A percentile compares a stretch with the other conserved stretches of the same genome.
phyloP scores from a whole-genome alignment of 1,140 invertebrate genomes.

The Atopsyche davidsoni region DNA sequence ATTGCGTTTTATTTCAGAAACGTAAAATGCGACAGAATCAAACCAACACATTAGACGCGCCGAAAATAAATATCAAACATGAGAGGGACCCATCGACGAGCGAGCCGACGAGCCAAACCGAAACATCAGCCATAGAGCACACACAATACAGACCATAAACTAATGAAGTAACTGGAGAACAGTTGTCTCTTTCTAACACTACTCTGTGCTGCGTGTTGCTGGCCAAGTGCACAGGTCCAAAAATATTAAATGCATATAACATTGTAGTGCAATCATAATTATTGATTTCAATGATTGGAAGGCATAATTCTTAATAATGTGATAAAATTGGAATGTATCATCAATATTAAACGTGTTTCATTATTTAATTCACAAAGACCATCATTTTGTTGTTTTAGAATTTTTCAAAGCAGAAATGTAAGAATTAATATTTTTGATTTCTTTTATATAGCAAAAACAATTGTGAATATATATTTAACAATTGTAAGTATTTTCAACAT shows the following conservation, averaged over 20 bases:
- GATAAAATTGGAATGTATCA: no score
- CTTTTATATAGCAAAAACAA: no score
- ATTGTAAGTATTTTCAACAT: background rate
- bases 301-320: no score
- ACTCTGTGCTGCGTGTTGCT: constrained; percentile 1
- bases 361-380: no score
- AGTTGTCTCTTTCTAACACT: background rate
- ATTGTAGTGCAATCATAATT: no score
- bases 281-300: no score
- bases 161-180: background rate
- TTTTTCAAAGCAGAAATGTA: background rate
- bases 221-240: constrained; percentile 3
- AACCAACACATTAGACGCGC: constrained; percentile 6
- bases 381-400: no score
- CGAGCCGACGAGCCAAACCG: background rate
- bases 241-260: no score
- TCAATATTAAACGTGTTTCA: no score
- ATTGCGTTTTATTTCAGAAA: constrained; percentile 12
- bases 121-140: no score
- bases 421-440: background rate
- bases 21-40: background rate
- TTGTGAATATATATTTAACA: background rate
- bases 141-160: background rate
- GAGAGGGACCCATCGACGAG: constrained; percentile 10
- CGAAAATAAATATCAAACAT: constrained; percentile 11